These are phyloP conservation scores for Maccullochella peelii DNA, from an alignment of 2,113 vertebrate species.

Conservation along the genomic window DNA sequence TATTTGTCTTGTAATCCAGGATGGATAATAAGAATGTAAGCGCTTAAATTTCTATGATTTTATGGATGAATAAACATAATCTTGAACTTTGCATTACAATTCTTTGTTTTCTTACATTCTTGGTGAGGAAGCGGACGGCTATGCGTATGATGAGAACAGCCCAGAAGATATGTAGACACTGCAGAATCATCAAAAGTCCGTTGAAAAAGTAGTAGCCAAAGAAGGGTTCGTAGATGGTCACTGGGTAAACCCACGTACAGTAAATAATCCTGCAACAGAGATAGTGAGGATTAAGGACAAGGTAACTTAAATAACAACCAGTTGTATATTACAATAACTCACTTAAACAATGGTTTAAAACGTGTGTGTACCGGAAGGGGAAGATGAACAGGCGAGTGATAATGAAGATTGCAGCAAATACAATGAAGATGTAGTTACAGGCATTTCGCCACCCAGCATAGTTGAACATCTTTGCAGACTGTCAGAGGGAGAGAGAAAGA, in stretches of 20 bases:
- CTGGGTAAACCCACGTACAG: slow-evolving; percentile 91
- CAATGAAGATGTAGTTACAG: slow-evolving; percentile 94
- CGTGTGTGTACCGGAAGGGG: slow-evolving; percentile 90
- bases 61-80: neutral
- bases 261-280: slow-evolving; percentile 90
- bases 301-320: neutral
- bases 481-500: slow-evolving; percentile 37
- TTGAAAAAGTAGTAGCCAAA: slow-evolving; percentile 99
- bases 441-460: slow-evolving; percentile 95
- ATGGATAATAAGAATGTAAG: neutral
- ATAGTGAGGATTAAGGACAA: neutral
- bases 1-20: neutral
- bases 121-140: slow-evolving; percentile 93
- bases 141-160: slow-evolving; percentile 93
- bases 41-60: neutral
- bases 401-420: slow-evolving; percentile 93
- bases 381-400: slow-evolving; percentile 92
- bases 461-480: slow-evolving; percentile 99
- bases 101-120: slow-evolving; percentile 85
- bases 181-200: slow-evolving; percentile 89
- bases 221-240: slow-evolving; percentile 91
- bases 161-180: slow-evolving; percentile 95
- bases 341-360: neutral
- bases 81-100: neutral
- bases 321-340: neutral